Evolutionary conservation across 1,140 invertebrate genomes (phyloP).

Genomic region (Leptonema lineaticorne): DNA sequence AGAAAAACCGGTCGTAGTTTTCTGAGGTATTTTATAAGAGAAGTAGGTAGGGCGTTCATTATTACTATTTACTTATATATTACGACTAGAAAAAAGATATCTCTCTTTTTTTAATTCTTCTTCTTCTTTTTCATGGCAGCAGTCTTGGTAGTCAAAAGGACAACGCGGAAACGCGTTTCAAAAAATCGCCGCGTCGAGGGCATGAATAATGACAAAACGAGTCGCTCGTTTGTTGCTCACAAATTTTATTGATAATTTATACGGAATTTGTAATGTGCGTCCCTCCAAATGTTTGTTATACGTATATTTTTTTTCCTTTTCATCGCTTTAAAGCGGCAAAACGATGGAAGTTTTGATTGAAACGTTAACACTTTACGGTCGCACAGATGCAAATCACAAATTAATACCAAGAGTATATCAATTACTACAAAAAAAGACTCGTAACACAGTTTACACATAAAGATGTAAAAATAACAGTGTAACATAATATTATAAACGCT

Average conservation of each 20-base stretch:
- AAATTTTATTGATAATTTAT: not conserved
- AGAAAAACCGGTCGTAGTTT: conserved; percentile 1
- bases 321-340: too few species aligned
- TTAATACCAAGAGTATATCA: too few species aligned
- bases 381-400: too few species aligned
- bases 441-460: too few species aligned
- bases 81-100: not conserved
- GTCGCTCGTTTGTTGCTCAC: not conserved
- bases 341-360: not conserved
- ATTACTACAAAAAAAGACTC: too few species aligned
- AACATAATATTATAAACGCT: too few species aligned
- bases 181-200: not conserved
- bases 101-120: too few species aligned
- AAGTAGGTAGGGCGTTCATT: conserved; percentile 5
- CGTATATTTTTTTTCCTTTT: not conserved
- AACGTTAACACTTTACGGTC: not conserved
- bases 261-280: not conserved
- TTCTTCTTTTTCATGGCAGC: too few species aligned
- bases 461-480: too few species aligned
- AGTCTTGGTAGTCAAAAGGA: too few species aligned
- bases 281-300: not conserved
- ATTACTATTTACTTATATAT: not conserved
- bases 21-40: not conserved
- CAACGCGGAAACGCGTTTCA: not conserved
- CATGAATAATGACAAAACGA: not conserved